A percentile compares a stretch with the other conserved stretches of the same genome.
Evolutionary conservation across 2,888 invertebrate genomes (phyloP).

Genomic region (Crocallis elinguaria): DNA sequence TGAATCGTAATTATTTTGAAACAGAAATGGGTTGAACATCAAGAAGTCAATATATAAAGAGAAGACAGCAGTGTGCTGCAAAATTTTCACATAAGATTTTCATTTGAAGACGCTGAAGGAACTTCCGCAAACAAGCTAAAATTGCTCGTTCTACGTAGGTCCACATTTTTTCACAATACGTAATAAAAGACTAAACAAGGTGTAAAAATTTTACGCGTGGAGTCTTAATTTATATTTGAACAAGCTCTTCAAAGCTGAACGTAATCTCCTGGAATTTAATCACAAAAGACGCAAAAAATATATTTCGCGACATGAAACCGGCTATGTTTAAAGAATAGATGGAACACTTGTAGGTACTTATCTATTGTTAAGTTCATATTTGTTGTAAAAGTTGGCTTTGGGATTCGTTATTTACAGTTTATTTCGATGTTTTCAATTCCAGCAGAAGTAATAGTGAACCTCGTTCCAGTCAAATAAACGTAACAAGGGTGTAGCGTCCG

Average conservation of each 20-base stretch:
- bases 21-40: no score
- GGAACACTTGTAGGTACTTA: conserved; percentile 10
- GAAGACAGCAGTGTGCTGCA: conserved; percentile 33
- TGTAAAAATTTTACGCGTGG: conserved; percentile 35
- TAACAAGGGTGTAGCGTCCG: conserved; percentile 53
- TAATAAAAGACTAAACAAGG: conserved; percentile 32
- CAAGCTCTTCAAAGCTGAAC: conserved; percentile 26
- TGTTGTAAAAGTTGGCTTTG: conserved; percentile 18
- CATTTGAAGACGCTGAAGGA: conserved; percentile 37
- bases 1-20: no score
- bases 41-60: conserved; percentile 2
- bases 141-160: conserved; percentile 42
- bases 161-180: conserved; percentile 24
- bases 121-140: conserved; percentile 49
- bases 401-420: conserved; percentile 39
- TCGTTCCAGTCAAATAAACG: conserved; percentile 56
- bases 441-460: conserved; percentile 43
- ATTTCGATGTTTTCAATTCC: conserved; percentile 46
- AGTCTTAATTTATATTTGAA: conserved; percentile 32
- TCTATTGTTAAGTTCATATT: conserved; percentile 8
- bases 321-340: not conserved
- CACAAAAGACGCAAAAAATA: conserved; percentile 23
- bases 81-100: conserved; percentile 58
- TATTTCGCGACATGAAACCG: not conserved
- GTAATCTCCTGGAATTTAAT: conserved; percentile 22